Evolutionary conservation across 2,113 vertebrate genomes (phyloP), one percentile per base, ranked within the genome.

Genomic region (Emydura subglobosa): DNA sequence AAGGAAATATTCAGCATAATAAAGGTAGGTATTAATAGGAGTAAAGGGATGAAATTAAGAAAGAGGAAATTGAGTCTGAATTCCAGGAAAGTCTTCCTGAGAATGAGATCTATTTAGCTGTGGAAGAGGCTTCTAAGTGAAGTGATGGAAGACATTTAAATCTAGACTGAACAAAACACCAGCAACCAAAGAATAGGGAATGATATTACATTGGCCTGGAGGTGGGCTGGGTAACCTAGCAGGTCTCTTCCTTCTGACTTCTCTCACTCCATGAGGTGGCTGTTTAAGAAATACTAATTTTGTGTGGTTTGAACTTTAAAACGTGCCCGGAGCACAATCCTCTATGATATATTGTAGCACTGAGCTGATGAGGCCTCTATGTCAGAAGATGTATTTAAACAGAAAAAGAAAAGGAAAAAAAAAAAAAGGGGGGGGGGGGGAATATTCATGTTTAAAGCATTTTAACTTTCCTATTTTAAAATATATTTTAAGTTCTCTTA

Each of bases 401-500:
- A 14, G 11, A 5, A 22, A 10, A 7, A 2, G 2, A 14, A 61
- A 39, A 39, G 39, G 39, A 39, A 39, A 39, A 39, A 39, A 39
- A 39, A 39, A 4, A n/a, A 65, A 88, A 89, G 42, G 85, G 44
- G 44, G 88, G 50, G 65, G 55, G 76, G 16, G 17, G 65, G 65
- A 87, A 82, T 83, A 53, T 6, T 78, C 44, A 53, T 2, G 1
- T 29, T 50, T 6, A 88, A 85, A 4, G 90, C 34, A 82, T 61
- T 10, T 84, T 44, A 57, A 57, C 47, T 90, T 95, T 95, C 19
- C 50, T 81, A 8, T 31, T 59, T 61, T 47, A 59, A 65, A n/a
- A 65, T 65, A 34, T 91, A 82, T 29, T 55, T 25, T 84, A 65
- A 2, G 91, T 95, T 97, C 91, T 72, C 31, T 85, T 88, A 39